phyloP scores from a whole-genome alignment of 2,888 invertebrate species.

The Anthrax anthrax region DNA sequence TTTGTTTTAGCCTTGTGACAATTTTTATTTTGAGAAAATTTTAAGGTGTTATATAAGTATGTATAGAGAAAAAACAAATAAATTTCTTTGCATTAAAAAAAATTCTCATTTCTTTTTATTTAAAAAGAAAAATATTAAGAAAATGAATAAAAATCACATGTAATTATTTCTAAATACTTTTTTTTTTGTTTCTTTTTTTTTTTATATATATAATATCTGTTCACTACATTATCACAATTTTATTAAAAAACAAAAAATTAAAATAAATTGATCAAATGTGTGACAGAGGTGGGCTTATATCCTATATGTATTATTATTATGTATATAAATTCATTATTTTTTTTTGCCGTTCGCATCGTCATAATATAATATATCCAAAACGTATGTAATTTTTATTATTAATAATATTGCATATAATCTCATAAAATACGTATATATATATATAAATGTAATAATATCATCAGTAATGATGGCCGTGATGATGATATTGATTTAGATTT shows the following conservation, averaged over 20 bases:
- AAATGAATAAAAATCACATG: not conserved
- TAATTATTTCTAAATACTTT: not conserved
- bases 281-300: not conserved
- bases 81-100: not conserved
- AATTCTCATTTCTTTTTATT: not conserved
- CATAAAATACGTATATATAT: not conserved
- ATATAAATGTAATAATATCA: too few species aligned
- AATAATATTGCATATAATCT: too few species aligned
- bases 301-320: too few species aligned
- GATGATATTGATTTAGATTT: conserved; percentile 5
- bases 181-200: too few species aligned
- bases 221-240: not conserved
- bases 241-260: not conserved
- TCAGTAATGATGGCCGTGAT: not conserved
- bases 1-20: too few species aligned
- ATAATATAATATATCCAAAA: too few species aligned
- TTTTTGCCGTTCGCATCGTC: too few species aligned
- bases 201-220: not conserved
- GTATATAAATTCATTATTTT: too few species aligned
- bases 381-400: too few species aligned
- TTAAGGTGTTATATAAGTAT: too few species aligned
- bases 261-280: not conserved
- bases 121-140: not conserved
- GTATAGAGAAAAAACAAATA: too few species aligned
- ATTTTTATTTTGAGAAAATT: too few species aligned